Conservation (phyloP, 2,888 invertebrate species). For the Ptilodon capucinus region DNA sequence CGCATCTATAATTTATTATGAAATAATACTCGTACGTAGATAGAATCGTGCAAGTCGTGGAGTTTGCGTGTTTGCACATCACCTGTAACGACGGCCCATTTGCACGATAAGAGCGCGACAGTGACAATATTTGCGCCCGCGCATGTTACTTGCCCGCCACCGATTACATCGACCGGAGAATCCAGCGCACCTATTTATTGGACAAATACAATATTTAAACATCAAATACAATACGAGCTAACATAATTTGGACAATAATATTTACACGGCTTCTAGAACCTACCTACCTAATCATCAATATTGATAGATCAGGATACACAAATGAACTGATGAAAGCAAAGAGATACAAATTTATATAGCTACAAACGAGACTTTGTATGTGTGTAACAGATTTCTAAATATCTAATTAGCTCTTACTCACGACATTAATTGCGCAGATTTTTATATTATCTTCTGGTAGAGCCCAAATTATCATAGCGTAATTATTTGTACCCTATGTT, state of each 20-base stretch:
- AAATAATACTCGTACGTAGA: background rate
- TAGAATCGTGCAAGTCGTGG: background rate
- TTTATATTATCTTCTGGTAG: no score
- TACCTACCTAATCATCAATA: no score
- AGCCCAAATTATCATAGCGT: no score
- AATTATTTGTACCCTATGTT: no score
- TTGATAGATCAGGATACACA: background rate
- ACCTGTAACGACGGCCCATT: slow-evolving; percentile 36
- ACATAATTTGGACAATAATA: background rate
- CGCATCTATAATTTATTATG: background rate
- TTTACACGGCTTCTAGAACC: background rate
- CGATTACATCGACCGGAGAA: slow-evolving; percentile 29
- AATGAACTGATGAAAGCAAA: background rate
- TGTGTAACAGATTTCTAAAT: no score
- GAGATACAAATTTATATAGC: no score
- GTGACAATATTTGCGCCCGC: slow-evolving; percentile 44
- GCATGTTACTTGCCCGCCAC: slow-evolving; percentile 28
- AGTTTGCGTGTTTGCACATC: slow-evolving; percentile 19
- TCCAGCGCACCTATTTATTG: slow-evolving; percentile 3
- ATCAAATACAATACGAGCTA: background rate
- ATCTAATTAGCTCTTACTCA: no score
- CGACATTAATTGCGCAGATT: no score
- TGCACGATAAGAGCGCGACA: slow-evolving; percentile 37
- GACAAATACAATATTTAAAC: background rate
- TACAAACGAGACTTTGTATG: no score